Conservation (phyloP, 2,797 vertebrate genomes). For the Simalia tracyae region DNA sequence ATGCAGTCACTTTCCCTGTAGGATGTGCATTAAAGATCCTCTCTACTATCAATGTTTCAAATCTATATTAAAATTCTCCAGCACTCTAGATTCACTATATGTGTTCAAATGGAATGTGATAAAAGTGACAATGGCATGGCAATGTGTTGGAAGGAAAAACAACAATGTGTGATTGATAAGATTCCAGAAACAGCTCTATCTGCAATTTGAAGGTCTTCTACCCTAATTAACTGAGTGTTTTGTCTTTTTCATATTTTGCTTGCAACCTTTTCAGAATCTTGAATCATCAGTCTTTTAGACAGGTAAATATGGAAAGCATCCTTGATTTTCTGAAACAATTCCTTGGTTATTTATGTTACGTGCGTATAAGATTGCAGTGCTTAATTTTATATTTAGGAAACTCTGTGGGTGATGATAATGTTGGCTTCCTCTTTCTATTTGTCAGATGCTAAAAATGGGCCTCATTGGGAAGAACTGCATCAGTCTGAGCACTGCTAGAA, state of each 20-base stretch:
- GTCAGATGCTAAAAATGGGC: constrained; percentile 16
- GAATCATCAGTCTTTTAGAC: background rate
- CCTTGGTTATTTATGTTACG: constrained; percentile 14
- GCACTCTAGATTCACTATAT: background rate
- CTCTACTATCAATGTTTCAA: background rate
- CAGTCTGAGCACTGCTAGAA: background rate
- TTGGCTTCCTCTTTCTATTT: background rate
- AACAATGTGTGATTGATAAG: background rate
- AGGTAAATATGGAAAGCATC: background rate
- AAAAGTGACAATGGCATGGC: background rate
- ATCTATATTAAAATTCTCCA: constrained; percentile 1
- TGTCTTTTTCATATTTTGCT: background rate
- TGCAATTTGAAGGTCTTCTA: background rate
- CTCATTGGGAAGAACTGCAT: background rate
- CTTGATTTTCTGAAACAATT: background rate
- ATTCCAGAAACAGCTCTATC: background rate
- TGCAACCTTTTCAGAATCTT: background rate
- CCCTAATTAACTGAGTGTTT: background rate
- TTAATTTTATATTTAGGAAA: background rate
- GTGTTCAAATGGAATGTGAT: background rate
- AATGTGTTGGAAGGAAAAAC: background rate
- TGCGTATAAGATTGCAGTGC: constrained; percentile 30
- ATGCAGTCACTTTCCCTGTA: background rate
- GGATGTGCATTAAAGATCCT: background rate
- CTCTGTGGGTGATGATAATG: background rate